These are phyloP conservation scores for Ptychoptera albimana DNA, from an alignment of 2,888 invertebrate species.

Conservation along the genomic window DNA sequence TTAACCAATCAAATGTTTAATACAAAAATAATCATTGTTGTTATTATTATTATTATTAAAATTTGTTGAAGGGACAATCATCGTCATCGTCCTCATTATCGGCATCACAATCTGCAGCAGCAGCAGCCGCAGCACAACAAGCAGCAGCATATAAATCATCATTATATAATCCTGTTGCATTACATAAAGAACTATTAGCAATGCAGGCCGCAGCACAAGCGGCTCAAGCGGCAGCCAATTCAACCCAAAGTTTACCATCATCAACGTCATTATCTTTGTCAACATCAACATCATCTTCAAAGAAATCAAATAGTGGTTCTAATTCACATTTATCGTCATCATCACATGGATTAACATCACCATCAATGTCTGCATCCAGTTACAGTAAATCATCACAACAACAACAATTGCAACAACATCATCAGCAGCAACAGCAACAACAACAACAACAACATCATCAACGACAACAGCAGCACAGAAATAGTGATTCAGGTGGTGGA, in stretches of 20 bases:
- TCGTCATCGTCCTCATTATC: constrained; percentile 20
- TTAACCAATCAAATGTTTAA: too few relatives aligned
- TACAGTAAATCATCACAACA: constrained; percentile 11
- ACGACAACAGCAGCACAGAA: constrained; percentile 8
- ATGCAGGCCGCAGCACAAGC: constrained; percentile 30
- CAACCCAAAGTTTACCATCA: neutral
- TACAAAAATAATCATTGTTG: too few relatives aligned
- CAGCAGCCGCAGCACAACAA: neutral
- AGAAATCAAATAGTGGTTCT: constrained; percentile 3
- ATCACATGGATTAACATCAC: constrained; percentile 2
- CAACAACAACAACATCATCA: constrained; percentile 11
- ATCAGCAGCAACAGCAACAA: constrained; percentile 2
- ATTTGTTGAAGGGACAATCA: neutral
- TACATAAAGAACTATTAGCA: constrained; percentile 30
- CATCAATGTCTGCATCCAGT: constrained; percentile 8
- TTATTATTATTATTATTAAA: too few relatives aligned
- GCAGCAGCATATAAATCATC: constrained; percentile 3
- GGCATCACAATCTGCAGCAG: constrained; percentile 9
- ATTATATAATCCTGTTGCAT: constrained; percentile 25
- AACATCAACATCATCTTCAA: constrained; percentile 5
- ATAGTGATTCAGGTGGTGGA: constrained; percentile 10
- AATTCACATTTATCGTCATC: neutral
- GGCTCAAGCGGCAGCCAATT: constrained; percentile 9
- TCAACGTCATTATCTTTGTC: neutral
- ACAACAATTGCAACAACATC: neutral